A percentile compares a stretch with the other conserved stretches of the same genome.
Conservation (phyloP, 2,113 vertebrate genomes). For the Rhea americana region DNA sequence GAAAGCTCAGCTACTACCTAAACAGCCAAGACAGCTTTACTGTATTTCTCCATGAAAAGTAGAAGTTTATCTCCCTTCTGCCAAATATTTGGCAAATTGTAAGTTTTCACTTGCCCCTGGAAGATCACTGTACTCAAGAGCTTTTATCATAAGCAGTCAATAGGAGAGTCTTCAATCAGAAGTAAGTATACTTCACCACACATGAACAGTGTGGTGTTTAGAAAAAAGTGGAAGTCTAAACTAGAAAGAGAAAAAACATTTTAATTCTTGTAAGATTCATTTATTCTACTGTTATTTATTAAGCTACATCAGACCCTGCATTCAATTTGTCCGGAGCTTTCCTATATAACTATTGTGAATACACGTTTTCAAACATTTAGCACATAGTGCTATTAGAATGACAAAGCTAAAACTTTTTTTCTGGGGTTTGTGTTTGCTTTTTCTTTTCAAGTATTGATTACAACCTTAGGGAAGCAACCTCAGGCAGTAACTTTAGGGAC, state of each 20-base stretch:
- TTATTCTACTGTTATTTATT: background rate
- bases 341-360: fast-evolving
- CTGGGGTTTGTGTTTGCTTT: background rate
- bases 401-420: background rate
- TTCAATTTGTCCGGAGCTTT: background rate
- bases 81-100: background rate
- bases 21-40: background rate
- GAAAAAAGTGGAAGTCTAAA: background rate
- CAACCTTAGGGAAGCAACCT: background rate
- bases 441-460: background rate
- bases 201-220: fast-evolving
- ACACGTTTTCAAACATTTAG: background rate
- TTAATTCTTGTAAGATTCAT: background rate
- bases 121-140: background rate
- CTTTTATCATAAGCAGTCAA: background rate
- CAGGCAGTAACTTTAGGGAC: background rate
- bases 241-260: background rate
- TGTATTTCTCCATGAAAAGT: background rate
- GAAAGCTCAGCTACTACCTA: background rate
- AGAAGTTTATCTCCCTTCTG: background rate
- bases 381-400: background rate
- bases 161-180: background rate
- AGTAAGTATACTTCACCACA: background rate
- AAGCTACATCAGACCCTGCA: background rate
- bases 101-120: background rate